Conservation (phyloP, 1,140 invertebrate genomes). For the Heliconius hewitsoni region DNA sequence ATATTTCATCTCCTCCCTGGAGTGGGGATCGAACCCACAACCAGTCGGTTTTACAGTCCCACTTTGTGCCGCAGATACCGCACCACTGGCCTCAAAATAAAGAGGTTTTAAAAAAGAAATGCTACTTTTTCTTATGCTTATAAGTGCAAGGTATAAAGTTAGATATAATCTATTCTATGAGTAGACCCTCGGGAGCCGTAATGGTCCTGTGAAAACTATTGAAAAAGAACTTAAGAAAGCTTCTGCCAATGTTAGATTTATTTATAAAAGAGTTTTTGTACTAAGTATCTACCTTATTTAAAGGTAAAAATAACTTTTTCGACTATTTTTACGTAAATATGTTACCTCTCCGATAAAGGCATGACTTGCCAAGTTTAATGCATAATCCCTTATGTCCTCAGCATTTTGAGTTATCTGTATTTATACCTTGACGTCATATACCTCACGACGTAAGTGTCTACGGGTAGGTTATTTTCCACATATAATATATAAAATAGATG, state of each 20-base stretch:
- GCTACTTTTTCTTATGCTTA: background rate
- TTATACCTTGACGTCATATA: background rate
- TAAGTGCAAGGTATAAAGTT: constrained; percentile 31
- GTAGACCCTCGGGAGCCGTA: constrained; percentile 57
- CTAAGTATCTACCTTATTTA: background rate
- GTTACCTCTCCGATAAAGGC: background rate
- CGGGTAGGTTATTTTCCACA: background rate
- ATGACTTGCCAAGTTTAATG: background rate
- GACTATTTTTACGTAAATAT: background rate
- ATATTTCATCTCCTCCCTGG: too few species aligned
- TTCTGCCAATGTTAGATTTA: constrained; percentile 63
- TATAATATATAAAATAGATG: background rate
- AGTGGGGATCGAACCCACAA: too few species aligned
- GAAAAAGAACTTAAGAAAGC: constrained; percentile 54
- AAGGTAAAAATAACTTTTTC: background rate
- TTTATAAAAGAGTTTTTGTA: constrained; percentile 15
- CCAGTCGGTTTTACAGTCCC: too few species aligned
- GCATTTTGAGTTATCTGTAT: background rate
- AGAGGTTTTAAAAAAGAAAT: background rate
- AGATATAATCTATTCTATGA: constrained; percentile 51
- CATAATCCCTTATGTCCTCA: background rate
- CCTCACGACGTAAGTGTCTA: background rate
- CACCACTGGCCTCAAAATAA: background rate
- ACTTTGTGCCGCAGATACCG: too few species aligned
- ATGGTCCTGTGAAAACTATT: constrained; percentile 62